Evolutionary conservation across 2,888 invertebrate genomes (phyloP), one percentile per base, ranked within the genome.

Genomic region (Chouioia cunea): DNA sequence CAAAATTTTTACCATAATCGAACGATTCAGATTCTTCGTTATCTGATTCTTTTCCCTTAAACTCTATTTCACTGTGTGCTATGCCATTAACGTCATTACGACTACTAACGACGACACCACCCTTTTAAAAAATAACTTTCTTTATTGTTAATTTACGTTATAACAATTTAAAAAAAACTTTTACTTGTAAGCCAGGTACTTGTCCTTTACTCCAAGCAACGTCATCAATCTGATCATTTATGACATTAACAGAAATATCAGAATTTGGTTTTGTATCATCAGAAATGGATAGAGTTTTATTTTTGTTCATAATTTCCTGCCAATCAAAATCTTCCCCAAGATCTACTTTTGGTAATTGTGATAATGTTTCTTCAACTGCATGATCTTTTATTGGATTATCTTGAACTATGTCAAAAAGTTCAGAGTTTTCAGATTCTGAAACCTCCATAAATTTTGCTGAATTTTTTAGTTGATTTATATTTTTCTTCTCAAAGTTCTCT

Each of bases 121-220:
- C 80, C 84, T 84, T 43, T 63, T 65, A 72, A 54, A 59, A 36
- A 71, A 62, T 48, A 60, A 15, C 12, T 50, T 46, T 62, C 23
- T 66, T 44, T 18, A 48, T 46, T 56, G 10, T 52, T 23, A 43
- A 18, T 52, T 58, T 56, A 47, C n/a, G 43, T 15, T 18, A 56
- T 20, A 36, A 48, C n/a, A 57, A 56, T 23, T 48, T 54, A 57
- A 14, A 50, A 20, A 57, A 47, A 54, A 63, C 47, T 56, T 58
- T 57, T 57, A 81, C 80, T 65, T 78, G 74, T 22, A 81, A 71
- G 56, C 75, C 78, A 46, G 77, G 64, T n/a, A 81, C 67, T n/a
- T 81, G 84, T n/a, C 85, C 85, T 73, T 80, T 83, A 66, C 85
- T 85, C 85, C 85, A 85, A 18, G 76, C 22, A 47, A 60, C 0